Percentiles rank a stretch among this genome's conserved stretches.
These are phyloP conservation scores for Drosophila cyrtoloma DNA, from an alignment of 2,888 invertebrate genomes.

Conservation along the genomic window DNA sequence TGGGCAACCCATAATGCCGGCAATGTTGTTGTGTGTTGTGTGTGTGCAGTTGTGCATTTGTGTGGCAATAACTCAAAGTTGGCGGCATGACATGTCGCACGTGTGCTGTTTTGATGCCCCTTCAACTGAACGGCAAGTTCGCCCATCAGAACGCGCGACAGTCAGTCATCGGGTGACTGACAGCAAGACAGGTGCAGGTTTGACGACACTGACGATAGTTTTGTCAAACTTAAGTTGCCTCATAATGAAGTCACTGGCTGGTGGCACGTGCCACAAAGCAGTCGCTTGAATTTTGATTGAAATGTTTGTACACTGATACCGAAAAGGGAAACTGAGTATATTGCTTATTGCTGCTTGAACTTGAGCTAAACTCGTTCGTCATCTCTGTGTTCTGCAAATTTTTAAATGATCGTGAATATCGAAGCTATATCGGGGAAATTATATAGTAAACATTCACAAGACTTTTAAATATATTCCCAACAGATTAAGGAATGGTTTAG, in stretches of 20 bases:
- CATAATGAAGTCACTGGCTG: slow-evolving; percentile 58
- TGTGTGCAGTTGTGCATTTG: background rate
- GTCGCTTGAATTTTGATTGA: slow-evolving; percentile 60
- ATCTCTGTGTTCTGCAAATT: background rate
- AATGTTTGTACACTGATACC: slow-evolving; percentile 5
- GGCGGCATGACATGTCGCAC: slow-evolving; percentile 71
- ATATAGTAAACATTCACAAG: background rate
- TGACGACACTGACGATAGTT: slow-evolving; percentile 50
- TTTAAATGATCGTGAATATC: background rate
- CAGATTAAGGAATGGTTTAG: no score
- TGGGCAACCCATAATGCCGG: slow-evolving; percentile 28
- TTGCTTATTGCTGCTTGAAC: background rate
- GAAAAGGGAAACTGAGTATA: background rate
- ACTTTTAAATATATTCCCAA: no score
- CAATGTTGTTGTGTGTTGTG: slow-evolving; percentile 2
- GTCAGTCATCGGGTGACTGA: slow-evolving; percentile 9
- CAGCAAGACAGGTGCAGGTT: slow-evolving; percentile 36
- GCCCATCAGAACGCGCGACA: slow-evolving; percentile 44
- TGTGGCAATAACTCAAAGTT: slow-evolving; percentile 71
- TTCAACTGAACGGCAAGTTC: slow-evolving; percentile 47
- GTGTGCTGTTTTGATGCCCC: slow-evolving; percentile 74
- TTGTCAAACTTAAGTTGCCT: slow-evolving; percentile 70
- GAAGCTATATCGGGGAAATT: background rate
- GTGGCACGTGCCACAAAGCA: slow-evolving; percentile 47
- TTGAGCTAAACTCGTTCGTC: background rate